A percentile compares a stretch with the other conserved stretches of the same genome.
Evolutionary conservation across 2,888 invertebrate genomes (phyloP).

Genomic region (Apodemia mormo): DNA sequence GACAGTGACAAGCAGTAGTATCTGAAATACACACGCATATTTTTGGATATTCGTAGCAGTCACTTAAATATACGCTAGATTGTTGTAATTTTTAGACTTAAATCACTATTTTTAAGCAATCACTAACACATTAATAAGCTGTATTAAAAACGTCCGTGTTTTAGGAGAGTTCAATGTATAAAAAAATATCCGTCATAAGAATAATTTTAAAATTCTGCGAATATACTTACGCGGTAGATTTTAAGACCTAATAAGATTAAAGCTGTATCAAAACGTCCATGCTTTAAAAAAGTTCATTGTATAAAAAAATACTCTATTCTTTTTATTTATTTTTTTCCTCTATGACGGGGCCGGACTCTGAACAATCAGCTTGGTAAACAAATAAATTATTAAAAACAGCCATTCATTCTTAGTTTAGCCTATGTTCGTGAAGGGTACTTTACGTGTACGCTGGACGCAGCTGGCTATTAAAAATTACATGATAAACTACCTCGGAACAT

Average conservation of each 20-base stretch:
- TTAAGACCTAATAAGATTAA: neutral
- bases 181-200: too few species aligned
- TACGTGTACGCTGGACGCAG: constrained; percentile 45
- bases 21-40: too few species aligned
- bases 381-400: constrained; percentile 59
- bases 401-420: constrained; percentile 41
- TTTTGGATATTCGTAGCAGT: too few species aligned
- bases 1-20: too few species aligned
- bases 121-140: too few species aligned
- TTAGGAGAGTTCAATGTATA: too few species aligned
- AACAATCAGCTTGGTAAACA: constrained; percentile 55
- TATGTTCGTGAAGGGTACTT: constrained; percentile 38
- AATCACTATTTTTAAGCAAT: too few species aligned
- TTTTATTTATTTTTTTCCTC: constrained; percentile 40
- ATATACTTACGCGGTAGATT: too few species aligned
- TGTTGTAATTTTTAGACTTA: too few species aligned
- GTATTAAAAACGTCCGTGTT: too few species aligned
- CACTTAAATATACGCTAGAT: too few species aligned
- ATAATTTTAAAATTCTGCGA: too few species aligned
- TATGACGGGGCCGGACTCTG: constrained; percentile 52
- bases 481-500: constrained; percentile 41
- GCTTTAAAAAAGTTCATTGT: neutral
- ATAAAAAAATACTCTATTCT: constrained; percentile 1
- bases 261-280: neutral
- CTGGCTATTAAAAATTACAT: constrained; percentile 41